Conservation (phyloP, 2,113 vertebrate species). For the Thalassoma bifasciatum region DNA sequence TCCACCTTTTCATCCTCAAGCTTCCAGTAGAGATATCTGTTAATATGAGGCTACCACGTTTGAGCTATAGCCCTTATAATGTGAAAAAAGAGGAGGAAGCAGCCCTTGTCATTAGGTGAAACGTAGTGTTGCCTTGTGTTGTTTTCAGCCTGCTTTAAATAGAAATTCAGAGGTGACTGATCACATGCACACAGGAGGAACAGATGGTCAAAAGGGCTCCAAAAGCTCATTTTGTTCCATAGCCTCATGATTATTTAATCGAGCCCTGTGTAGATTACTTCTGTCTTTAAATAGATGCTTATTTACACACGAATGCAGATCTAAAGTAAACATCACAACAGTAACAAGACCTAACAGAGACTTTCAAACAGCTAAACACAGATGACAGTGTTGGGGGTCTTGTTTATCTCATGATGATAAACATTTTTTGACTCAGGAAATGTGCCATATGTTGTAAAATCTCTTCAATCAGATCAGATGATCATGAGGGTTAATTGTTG, state of each 20-base stretch:
- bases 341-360: not conserved
- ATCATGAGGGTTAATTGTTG: not conserved
- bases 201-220: constrained; percentile 6
- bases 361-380: not conserved
- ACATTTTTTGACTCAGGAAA: not conserved
- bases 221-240: not conserved
- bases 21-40: too few relatives aligned
- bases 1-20: not conserved
- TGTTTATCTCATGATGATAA: not conserved
- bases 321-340: not conserved
- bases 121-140: not conserved
- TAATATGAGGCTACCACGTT: too few relatives aligned
- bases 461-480: not conserved
- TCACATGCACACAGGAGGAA: constrained; percentile 4
- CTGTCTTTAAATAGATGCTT: not conserved
- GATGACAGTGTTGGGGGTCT: not conserved
- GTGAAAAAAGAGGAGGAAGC: not conserved
- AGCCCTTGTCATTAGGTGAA: constrained; percentile 1
- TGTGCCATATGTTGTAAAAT: not conserved
- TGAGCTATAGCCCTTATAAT: too few relatives aligned
- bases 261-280: not conserved
- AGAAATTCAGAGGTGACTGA: constrained; percentile 9
- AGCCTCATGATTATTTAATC: not conserved
- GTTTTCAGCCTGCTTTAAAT: constrained; percentile 19
- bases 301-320: not conserved